phyloP scores from a whole-genome alignment of 2,113 vertebrate species.

The Pteruthius melanotis region DNA sequence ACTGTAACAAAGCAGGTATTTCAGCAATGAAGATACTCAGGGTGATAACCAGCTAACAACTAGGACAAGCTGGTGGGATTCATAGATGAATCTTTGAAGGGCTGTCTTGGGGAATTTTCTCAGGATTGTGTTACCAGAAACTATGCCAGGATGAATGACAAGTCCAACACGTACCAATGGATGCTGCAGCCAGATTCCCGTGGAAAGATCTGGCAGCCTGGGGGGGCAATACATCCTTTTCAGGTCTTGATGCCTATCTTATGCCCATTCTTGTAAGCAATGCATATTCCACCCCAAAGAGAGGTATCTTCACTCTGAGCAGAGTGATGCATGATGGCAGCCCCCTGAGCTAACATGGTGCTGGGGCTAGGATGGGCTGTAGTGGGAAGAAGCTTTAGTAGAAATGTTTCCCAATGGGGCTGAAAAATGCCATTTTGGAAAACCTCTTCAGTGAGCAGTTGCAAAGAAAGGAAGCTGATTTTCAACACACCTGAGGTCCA shows the following conservation, averaged over 20 bases:
- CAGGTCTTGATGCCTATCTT: not conserved
- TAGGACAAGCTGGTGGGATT: not conserved
- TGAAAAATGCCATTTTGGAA: not conserved
- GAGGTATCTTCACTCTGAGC: rapidly evolving
- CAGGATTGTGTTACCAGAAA: not conserved
- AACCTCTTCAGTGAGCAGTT: not conserved
- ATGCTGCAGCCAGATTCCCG: not conserved
- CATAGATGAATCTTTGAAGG: too few species aligned
- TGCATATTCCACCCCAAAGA: rapidly evolving
- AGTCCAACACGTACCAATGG: rapidly evolving
- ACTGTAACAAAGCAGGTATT: not conserved
- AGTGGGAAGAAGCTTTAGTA: not conserved
- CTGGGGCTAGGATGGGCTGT: rapidly evolving
- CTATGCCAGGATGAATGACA: rapidly evolving
- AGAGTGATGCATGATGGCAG: rapidly evolving
- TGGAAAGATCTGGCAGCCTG: not conserved
- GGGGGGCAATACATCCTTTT: rapidly evolving
- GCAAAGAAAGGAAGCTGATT: not conserved
- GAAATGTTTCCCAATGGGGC: not conserved
- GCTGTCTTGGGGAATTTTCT: not conserved
- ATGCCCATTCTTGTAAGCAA: not conserved
- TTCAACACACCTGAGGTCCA: not conserved
- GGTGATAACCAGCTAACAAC: not conserved
- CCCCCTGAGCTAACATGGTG: rapidly evolving
- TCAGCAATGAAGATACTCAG: not conserved